Percentiles rank a stretch among this genome's conserved stretches.
Conservation (phyloP, 2,888 invertebrate genomes). For the Charanyca ferruginea region DNA sequence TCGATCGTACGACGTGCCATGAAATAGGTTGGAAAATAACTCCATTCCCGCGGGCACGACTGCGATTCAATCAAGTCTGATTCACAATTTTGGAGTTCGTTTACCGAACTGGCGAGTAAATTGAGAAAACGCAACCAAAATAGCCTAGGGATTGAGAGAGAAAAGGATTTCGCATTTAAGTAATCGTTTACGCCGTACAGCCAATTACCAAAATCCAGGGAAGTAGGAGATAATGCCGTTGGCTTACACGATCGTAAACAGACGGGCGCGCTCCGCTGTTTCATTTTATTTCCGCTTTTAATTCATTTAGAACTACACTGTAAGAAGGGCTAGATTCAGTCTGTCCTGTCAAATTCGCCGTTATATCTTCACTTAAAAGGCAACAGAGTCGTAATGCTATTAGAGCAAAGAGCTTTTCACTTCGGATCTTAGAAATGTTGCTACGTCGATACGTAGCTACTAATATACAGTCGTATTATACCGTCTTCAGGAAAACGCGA, state of each 20-base stretch:
- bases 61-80: conserved; percentile 89
- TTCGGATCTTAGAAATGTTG: conserved; percentile 56
- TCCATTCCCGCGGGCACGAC: conserved; percentile 86
- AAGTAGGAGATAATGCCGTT: conserved; percentile 58
- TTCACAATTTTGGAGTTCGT: conserved; percentile 90
- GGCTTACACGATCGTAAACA: conserved; percentile 53
- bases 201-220: conserved; percentile 72
- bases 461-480: conserved; percentile 38
- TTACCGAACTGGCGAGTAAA: conserved; percentile 83
- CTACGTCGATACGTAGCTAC: conserved; percentile 11
- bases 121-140: conserved; percentile 80
- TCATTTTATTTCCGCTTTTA: conserved; percentile 47
- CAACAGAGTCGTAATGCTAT: conserved; percentile 59
- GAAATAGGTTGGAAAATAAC: conserved; percentile 90
- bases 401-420: conserved; percentile 62
- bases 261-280: conserved; percentile 21
- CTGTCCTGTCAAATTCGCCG: conserved; percentile 51
- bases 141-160: conserved; percentile 75
- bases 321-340: conserved; percentile 41
- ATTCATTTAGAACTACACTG: conserved; percentile 58
- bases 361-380: conserved; percentile 51
- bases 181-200: conserved; percentile 74
- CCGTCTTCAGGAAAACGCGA: conserved; percentile 52
- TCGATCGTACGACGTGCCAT: conserved; percentile 78
- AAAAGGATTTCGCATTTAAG: conserved; percentile 71